These are phyloP conservation scores for Sebastes alutus DNA, from an alignment of 2,797 vertebrate genomes.

Conservation along the genomic window DNA sequence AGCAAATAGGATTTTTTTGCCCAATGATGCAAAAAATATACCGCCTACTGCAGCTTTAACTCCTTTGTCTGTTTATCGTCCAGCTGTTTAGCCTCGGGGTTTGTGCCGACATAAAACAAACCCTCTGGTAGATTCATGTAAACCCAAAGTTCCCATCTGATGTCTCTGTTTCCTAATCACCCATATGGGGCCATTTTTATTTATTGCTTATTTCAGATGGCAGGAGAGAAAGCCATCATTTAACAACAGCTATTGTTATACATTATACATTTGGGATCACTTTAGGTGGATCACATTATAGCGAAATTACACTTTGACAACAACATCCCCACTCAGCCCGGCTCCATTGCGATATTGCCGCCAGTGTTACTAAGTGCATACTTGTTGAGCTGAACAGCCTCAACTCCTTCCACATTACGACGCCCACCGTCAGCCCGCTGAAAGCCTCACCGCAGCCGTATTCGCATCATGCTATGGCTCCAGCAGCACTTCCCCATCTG, in stretches of 20 bases:
- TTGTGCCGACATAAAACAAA: neutral
- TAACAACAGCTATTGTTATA: neutral
- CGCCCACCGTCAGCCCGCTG: neutral
- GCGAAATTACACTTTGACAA: constrained; percentile 1
- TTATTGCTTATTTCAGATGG: neutral
- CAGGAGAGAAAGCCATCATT: neutral
- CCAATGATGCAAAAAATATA: too few relatives aligned
- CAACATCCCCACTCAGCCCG: neutral
- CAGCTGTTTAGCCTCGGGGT: neutral
- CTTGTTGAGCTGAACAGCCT: constrained; percentile 9
- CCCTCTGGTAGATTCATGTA: neutral
- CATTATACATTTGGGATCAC: neutral
- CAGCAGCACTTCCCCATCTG: constrained; percentile 45
- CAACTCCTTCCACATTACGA: neutral
- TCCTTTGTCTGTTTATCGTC: neutral
- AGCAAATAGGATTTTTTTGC: too few relatives aligned
- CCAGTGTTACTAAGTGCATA: constrained; percentile 1
- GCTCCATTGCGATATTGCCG: neutral
- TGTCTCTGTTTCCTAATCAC: neutral
- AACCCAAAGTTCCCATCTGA: neutral
- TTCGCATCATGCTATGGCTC: constrained; percentile 10
- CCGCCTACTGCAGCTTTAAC: too few relatives aligned
- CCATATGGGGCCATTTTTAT: neutral
- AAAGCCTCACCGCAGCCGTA: constrained; percentile 5
- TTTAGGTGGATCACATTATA: neutral